Conservation (phyloP, 2,113 vertebrate species). For the Dipodomys spectabilis region DNA sequence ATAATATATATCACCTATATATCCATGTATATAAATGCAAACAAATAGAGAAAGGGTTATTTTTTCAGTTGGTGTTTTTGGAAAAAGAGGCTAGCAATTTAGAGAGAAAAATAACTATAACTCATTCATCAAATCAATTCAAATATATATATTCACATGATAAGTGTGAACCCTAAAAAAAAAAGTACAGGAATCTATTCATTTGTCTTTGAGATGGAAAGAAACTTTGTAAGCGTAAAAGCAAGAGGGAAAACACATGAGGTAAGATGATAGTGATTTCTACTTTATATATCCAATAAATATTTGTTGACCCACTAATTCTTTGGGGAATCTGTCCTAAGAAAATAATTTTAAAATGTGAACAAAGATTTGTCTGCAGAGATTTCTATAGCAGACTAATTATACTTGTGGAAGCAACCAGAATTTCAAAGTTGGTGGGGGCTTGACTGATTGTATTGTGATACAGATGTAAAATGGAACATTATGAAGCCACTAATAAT, state of each 20-base stretch:
- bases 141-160: background rate
- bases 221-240: slow-evolving; percentile 1
- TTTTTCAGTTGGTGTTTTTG: background rate
- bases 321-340: background rate
- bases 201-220: background rate
- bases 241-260: background rate
- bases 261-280: background rate
- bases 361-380: background rate
- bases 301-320: slow-evolving; percentile 1
- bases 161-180: slow-evolving; percentile 36
- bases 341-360: background rate
- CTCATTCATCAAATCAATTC: background rate
- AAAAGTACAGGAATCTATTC: background rate
- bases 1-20: background rate
- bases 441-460: background rate
- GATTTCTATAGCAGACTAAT: background rate
- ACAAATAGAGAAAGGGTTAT: background rate
- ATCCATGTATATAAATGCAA: background rate
- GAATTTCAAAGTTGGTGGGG: background rate
- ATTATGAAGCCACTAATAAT: slow-evolving; percentile 9
- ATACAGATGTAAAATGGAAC: background rate
- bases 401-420: slow-evolving; percentile 15
- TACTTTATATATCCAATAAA: slow-evolving; percentile 6
- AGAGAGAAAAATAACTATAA: background rate
- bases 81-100: slow-evolving; percentile 9